phyloP scores from a whole-genome alignment of 2,113 vertebrate genomes.

The Aythya baeri region DNA sequence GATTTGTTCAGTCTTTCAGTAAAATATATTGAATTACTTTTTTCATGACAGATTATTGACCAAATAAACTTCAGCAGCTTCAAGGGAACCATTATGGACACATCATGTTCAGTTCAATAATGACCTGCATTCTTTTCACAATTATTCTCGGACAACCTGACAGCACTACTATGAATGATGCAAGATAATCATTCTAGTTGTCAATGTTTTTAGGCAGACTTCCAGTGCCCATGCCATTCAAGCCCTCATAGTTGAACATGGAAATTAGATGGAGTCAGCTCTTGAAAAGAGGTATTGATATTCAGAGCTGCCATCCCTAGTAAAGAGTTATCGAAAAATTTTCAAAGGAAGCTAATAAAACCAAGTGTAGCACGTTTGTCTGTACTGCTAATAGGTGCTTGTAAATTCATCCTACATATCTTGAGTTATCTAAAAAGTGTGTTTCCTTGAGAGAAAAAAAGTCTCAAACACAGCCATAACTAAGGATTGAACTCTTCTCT shows the following conservation, averaged over 20 bases:
- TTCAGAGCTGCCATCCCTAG: neutral
- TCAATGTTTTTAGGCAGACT: neutral
- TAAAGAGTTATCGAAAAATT: conserved; percentile 8
- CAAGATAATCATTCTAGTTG: neutral
- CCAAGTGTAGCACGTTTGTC: neutral
- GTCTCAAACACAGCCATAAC: neutral
- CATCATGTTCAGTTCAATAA: neutral
- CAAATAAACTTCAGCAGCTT: neutral
- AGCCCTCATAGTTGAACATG: neutral
- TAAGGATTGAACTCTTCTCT: neutral
- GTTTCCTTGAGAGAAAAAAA: neutral
- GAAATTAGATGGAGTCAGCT: neutral
- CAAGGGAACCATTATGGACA: neutral
- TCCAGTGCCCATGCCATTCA: neutral
- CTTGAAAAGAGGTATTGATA: neutral
- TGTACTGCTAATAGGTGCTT: neutral
- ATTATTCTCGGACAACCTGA: conserved; percentile 13
- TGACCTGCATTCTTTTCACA: neutral
- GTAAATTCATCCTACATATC: neutral
- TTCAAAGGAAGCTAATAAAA: conserved; percentile 4
- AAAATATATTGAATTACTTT: neutral
- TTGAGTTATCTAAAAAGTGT: neutral
- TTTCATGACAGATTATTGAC: neutral
- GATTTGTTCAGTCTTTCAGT: neutral
- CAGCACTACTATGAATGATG: neutral